A percentile compares a stretch with the other conserved stretches of the same genome.
Evolutionary conservation across 2,113 vertebrate genomes (phyloP).

Genomic region (Rissa tridactyla): DNA sequence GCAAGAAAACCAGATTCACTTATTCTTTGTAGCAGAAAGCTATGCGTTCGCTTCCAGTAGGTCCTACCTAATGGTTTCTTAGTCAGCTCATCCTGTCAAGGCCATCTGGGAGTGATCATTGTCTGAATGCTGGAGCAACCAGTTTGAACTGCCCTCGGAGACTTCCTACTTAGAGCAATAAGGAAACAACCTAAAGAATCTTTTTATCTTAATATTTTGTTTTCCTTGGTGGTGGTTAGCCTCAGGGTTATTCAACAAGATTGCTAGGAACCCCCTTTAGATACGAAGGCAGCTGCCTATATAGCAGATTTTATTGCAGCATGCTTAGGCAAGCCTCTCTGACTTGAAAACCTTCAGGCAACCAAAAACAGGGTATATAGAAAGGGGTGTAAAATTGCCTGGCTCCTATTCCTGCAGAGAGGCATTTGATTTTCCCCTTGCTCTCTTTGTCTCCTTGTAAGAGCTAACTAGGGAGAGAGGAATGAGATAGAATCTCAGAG

Average conservation of each 20-base stretch:
- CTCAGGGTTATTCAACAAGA: background rate
- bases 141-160: constrained; percentile 16
- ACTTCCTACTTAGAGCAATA: constrained; percentile 48
- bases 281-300: background rate
- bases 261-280: constrained; percentile 12
- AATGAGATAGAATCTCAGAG: background rate
- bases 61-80: background rate
- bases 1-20: background rate
- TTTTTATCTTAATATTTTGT: constrained; percentile 47
- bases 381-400: background rate
- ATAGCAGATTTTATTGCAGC: constrained; percentile 23
- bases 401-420: background rate
- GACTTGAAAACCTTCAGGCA: constrained; percentile 33
- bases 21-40: background rate
- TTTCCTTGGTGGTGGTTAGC: constrained; percentile 39
- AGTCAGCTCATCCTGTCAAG: background rate
- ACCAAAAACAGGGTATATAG: background rate
- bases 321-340: constrained; percentile 32
- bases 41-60: background rate
- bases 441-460: constrained; percentile 21
- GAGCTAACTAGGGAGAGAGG: background rate
- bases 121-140: background rate
- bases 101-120: background rate
- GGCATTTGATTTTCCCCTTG: constrained; percentile 8
- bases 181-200: constrained; percentile 45